Percentiles rank a stretch among this genome's conserved stretches.
Conservation (phyloP, 2,113 vertebrate genomes). For the Sceloporus tristichus region DNA sequence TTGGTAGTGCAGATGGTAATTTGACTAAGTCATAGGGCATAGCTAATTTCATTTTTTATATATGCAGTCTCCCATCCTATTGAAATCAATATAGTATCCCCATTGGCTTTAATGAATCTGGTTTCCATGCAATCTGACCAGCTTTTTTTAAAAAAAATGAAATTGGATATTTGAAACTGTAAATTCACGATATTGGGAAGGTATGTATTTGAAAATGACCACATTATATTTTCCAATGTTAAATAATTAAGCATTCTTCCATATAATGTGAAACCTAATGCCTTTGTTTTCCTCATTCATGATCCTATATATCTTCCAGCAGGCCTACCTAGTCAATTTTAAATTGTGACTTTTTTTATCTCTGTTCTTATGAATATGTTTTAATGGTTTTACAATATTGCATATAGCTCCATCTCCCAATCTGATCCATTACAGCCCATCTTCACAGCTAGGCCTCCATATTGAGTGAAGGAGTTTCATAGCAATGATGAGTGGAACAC, state of each 20-base stretch:
- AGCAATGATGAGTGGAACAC: no score
- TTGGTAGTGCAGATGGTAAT: conserved; percentile 27
- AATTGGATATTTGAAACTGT: not conserved
- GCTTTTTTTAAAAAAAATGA: not conserved
- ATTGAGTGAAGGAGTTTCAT: no score
- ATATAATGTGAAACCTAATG: not conserved
- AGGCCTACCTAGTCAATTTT: no score
- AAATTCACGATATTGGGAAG: not conserved
- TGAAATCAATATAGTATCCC: conserved; percentile 18
- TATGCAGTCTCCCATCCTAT: not conserved
- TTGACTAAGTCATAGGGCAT: conserved; percentile 5
- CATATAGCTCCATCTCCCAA: no score
- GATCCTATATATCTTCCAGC: no score
- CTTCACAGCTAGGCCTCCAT: no score
- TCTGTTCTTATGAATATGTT: no score
- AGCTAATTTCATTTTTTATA: conserved; percentile 26
- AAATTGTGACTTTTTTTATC: no score
- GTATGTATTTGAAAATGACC: not conserved
- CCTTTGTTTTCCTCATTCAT: not conserved
- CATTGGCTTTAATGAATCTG: conserved; percentile 9
- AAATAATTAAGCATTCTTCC: not conserved
- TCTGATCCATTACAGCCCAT: no score
- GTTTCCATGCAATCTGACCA: not conserved
- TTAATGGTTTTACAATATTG: no score
- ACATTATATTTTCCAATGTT: not conserved